Evolutionary conservation across 2,797 vertebrate genomes (phyloP), one percentile per base, ranked within the genome.

Genomic region (Synanceia verrucosa): DNA sequence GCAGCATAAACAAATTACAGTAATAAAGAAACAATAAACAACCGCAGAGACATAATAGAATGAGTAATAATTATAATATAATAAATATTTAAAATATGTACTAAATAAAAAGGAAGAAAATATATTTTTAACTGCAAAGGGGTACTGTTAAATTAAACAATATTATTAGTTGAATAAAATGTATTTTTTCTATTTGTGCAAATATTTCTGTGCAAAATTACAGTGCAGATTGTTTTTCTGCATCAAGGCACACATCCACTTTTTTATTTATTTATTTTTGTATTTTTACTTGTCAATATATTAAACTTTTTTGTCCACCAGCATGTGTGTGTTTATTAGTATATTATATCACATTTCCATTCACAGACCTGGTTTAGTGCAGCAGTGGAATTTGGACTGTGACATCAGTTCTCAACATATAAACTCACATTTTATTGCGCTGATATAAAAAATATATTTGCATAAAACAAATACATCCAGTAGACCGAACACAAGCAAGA

Each of bases 361-460:
- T 64, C 28, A 65, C 41, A 60, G 21, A 28, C 31, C 9, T 52
- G 36, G 14, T 57, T 51, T 52, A 41, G 13, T 8, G 46, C 12
- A 33, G 34, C n/a, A 19, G 44, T 51, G 23, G 10, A 48, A 7
- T 46, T 47, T 28, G 31, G 29, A 56, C 60, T 63, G 7, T 50
- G 70, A 69, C 53, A 11, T 58, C 51, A 29, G 1, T 29, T 37
- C 24, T 10, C 13, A 10, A 6, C 11, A 4, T n/a, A 9, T 9
- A 29, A 12, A 65, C 13, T 46, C 28, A 31, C 9, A 58, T 18
- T 18, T 13, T 37, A 19, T 39, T 58, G 26, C 4, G 4, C 6
- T 28, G 9, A 47, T 23, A 59, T n/a, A 43, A 11, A 68, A 46
- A 2, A 37, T 3, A 55, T 1, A 76, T 87, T 89, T 87, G 67